A percentile compares a stretch with the other conserved stretches of the same genome.
Conservation (phyloP, 2,888 invertebrate species). For the Ormia ochracea region DNA sequence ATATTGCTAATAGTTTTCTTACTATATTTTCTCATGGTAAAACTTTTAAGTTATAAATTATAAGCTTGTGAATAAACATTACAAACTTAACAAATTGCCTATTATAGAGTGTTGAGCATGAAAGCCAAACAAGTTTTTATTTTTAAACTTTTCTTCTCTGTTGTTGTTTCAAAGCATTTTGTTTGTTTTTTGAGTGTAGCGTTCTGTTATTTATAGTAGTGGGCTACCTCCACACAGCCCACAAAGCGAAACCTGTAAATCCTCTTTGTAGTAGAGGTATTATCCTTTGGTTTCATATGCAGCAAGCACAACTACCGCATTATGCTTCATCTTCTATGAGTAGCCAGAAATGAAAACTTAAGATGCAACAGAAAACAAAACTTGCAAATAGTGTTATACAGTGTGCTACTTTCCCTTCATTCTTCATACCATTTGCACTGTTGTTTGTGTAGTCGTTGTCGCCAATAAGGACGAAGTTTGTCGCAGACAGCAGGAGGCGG, state of each 20-base stretch:
- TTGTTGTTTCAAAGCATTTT: no score
- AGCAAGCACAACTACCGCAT: constrained; percentile 38
- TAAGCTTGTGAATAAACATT: no score
- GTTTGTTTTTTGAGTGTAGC: no score
- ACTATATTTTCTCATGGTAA: no score
- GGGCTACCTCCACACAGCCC: neutral
- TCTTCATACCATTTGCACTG: neutral
- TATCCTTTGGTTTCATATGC: constrained; percentile 6
- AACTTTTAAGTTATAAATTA: no score
- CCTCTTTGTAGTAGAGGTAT: neutral
- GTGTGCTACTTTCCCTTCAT: constrained; percentile 39
- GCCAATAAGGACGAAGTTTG: constrained; percentile 7
- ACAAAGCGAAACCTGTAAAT: neutral
- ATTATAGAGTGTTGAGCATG: no score
- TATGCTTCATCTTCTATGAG: constrained; percentile 26
- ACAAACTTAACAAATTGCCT: no score
- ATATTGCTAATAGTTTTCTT: no score
- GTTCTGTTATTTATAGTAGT: constrained; percentile 5
- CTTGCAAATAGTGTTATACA: constrained; percentile 23
- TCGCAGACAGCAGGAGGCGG: neutral
- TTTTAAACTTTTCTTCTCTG: no score
- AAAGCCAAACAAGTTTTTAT: no score
- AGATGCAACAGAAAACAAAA: constrained; percentile 1
- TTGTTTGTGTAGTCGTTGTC: neutral
- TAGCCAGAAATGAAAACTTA: neutral